phyloP scores from a whole-genome alignment of 1,140 invertebrate genomes.

The Nephila pilipes region DNA sequence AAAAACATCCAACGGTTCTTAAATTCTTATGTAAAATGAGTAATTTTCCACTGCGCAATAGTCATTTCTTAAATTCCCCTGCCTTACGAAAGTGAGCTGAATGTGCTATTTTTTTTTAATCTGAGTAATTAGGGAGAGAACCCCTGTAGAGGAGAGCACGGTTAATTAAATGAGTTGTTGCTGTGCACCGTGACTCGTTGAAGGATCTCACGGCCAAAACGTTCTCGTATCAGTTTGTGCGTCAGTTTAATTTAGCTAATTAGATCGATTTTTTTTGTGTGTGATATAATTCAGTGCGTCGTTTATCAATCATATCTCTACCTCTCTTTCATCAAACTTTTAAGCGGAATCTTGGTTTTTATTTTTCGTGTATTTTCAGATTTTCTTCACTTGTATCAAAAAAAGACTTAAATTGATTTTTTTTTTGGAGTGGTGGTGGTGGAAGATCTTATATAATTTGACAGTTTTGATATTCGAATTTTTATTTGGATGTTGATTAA shows the following conservation, averaged over 20 bases:
- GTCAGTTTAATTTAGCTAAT: slow-evolving; percentile 2
- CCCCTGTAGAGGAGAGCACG: background rate
- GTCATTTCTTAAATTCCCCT: no score
- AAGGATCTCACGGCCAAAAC: background rate
- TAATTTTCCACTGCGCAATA: no score
- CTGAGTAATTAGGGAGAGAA: slow-evolving; percentile 1
- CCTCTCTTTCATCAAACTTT: background rate
- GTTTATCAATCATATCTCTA: background rate
- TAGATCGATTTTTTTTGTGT: background rate
- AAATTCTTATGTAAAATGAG: no score
- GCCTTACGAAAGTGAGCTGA: background rate
- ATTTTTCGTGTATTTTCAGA: background rate
- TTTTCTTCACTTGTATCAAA: background rate
- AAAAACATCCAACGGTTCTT: no score
- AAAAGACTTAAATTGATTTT: background rate
- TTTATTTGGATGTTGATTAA: no score
- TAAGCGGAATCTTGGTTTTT: background rate
- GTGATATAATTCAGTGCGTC: background rate
- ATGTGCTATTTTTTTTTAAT: background rate
- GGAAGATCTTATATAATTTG: no score
- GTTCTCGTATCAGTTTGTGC: background rate
- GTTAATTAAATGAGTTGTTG: slow-evolving; percentile 1
- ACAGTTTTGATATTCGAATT: no score
- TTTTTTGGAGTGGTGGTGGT: background rate
- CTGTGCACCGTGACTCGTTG: background rate